These are phyloP conservation scores for Girardinus metallicus DNA, from an alignment of 2,797 vertebrate species.

Conservation along the genomic window DNA sequence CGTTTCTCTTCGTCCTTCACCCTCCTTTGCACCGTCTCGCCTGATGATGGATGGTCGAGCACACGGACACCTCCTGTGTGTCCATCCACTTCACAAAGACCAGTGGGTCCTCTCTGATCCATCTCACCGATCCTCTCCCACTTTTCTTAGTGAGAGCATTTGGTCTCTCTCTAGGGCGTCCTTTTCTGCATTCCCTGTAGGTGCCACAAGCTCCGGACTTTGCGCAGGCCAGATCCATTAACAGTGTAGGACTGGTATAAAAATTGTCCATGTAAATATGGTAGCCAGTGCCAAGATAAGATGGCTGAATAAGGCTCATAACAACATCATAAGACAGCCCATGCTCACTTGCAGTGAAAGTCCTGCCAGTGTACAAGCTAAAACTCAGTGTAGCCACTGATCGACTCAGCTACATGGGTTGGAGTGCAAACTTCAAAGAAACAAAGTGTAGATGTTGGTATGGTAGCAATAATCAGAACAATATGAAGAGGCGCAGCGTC, in stretches of 20 bases:
- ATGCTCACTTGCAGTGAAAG: background rate
- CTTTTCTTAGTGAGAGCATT: background rate
- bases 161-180: background rate
- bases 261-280: background rate
- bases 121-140: background rate
- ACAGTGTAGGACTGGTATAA: background rate
- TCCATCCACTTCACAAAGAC: background rate
- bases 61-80: background rate
- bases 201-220: background rate
- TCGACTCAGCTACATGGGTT: too few relatives aligned
- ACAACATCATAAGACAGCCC: background rate
- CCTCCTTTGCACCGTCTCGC: background rate
- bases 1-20: background rate
- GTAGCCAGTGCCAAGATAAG: background rate
- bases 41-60: background rate
- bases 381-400: background rate
- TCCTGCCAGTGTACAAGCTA: background rate
- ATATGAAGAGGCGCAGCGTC: too few relatives aligned
- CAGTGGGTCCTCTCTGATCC: background rate
- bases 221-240: background rate
- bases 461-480: too few relatives aligned
- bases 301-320: background rate
- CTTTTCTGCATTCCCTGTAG: background rate
- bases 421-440: too few relatives aligned
- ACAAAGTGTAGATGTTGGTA: too few relatives aligned